Base-by-base conservation (phyloP, 30 jellyfish, hydroid and myxozoan genomes). In the Sanderia malayensis region DNA sequence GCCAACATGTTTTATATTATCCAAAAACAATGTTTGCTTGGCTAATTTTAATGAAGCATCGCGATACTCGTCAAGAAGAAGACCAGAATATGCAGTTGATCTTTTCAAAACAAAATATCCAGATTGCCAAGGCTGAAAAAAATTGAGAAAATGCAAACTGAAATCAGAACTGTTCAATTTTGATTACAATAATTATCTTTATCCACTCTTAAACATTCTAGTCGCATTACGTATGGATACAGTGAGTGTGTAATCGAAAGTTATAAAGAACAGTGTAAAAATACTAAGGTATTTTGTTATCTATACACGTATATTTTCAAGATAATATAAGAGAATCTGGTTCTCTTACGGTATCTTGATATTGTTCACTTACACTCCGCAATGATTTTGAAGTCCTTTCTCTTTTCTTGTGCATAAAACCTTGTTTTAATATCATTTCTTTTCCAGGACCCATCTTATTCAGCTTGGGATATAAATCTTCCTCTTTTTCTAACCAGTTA, bases 121-220 rank as follows among this genome's bases (percentile, higher is more conserved):
- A 61, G 73, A 29, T 32, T 87, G 96, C 96, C 96, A 87, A n/a
- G 96, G 86, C 96, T 87, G 64, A 2, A 31, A 58, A 34, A 57
- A 23, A 70, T 34, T 20, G 31, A 26, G 19, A 61, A 61, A 13
- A 72, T 24, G 19, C 15, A 34, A 69, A 32, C 26, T 4, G 13
- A 6, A 37, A 6, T 13, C 13, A 13, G 52, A 6, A 37, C 52
- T 37, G 13, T 4, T 37, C 13, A 37, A 37, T 37, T 37, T 37
- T 13, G n/a, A n/a, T n/a, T n/a, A n/a, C n/a, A n/a, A n/a, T n/a
- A n/a, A n/a, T n/a, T n/a, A n/a, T n/a, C n/a, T n/a, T n/a, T n/a
- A n/a, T n/a, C n/a, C n/a, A n/a, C n/a, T n/a, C n/a, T n/a, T n/a
- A n/a, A n/a, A n/a, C n/a, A n/a, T n/a, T n/a, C n/a, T n/a, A n/a